Evolutionary conservation across 2,888 invertebrate genomes (phyloP).

Genomic region (Lycophotia porphyrea): DNA sequence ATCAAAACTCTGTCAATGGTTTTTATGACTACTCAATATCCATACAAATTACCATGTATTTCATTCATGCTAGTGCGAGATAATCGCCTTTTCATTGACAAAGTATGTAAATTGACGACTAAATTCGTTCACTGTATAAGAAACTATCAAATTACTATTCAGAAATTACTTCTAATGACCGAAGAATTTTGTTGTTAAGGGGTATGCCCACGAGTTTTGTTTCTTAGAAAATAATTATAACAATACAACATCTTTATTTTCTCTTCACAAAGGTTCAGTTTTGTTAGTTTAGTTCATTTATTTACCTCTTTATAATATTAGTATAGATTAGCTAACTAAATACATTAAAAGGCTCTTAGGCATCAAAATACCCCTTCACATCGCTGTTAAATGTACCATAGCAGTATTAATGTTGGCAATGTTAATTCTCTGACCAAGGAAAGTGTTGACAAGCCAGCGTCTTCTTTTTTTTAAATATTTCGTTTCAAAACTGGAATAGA

Average conservation of each 20-base stretch:
- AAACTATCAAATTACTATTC: conserved; percentile 33
- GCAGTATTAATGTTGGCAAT: too few relatives aligned
- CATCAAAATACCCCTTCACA: too few relatives aligned
- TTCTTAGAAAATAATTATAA: neutral
- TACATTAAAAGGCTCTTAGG: too few relatives aligned
- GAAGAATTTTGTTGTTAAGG: conserved; percentile 31
- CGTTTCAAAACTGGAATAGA: too few relatives aligned
- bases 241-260: neutral
- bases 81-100: conserved; percentile 40
- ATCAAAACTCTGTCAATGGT: neutral
- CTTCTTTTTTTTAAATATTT: too few relatives aligned
- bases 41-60: conserved; percentile 11
- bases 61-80: conserved; percentile 32
- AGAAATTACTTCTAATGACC: conserved; percentile 49
- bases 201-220: neutral
- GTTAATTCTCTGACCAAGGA: too few relatives aligned
- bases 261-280: too few relatives aligned
- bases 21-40: neutral
- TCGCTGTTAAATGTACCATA: too few relatives aligned
- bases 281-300: too few relatives aligned
- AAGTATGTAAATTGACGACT: conserved; percentile 50
- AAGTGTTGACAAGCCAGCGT: too few relatives aligned
- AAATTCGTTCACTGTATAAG: conserved; percentile 32
- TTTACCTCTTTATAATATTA: too few relatives aligned
- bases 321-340: too few relatives aligned